These are phyloP conservation scores for Heteropelma amictum DNA, from an alignment of 2,888 invertebrate species.

Conservation along the genomic window DNA sequence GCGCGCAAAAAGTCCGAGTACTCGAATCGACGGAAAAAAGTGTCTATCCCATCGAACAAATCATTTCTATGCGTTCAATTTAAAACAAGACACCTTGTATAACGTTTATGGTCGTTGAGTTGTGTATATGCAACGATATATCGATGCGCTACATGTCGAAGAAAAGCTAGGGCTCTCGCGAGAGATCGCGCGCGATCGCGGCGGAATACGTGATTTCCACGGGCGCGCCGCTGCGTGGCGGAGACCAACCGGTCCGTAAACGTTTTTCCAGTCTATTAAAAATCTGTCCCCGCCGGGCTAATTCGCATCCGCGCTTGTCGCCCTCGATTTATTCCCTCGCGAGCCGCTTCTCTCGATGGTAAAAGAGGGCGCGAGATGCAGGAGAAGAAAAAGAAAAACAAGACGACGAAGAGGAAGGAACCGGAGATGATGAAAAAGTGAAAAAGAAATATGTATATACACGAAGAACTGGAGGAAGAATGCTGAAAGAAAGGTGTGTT, in stretches of 20 bases:
- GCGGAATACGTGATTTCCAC: conserved; percentile 56
- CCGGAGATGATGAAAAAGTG: conserved; percentile 42
- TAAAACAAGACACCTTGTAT: conserved; percentile 35
- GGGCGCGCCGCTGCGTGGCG: conserved; percentile 47
- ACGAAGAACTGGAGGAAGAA: conserved; percentile 15
- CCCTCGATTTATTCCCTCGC: conserved; percentile 61
- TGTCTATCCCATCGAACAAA: conserved; percentile 6
- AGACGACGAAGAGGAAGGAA: conserved; percentile 44
- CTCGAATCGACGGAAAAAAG: background rate
- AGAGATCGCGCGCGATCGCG: conserved; percentile 17
- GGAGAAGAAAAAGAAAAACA: conserved; percentile 21
- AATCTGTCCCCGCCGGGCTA: conserved; percentile 61
- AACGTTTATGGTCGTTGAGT: conserved; percentile 17
- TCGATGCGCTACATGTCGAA: conserved; percentile 30
- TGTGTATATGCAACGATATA: background rate
- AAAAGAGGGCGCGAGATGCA: conserved; percentile 44
- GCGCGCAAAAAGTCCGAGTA: background rate
- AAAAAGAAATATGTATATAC: conserved; percentile 3
- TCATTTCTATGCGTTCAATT: conserved; percentile 12
- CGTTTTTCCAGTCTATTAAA: conserved; percentile 63
- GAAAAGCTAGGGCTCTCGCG: conserved; percentile 23
- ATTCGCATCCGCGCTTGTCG: conserved; percentile 62
- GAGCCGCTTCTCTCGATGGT: conserved; percentile 47
- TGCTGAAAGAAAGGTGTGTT: conserved; percentile 36
- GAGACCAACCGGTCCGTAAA: conserved; percentile 60